Base-by-base conservation (phyloP, 2,797 vertebrate genomes). In the Echiichthys vipera region DNA sequence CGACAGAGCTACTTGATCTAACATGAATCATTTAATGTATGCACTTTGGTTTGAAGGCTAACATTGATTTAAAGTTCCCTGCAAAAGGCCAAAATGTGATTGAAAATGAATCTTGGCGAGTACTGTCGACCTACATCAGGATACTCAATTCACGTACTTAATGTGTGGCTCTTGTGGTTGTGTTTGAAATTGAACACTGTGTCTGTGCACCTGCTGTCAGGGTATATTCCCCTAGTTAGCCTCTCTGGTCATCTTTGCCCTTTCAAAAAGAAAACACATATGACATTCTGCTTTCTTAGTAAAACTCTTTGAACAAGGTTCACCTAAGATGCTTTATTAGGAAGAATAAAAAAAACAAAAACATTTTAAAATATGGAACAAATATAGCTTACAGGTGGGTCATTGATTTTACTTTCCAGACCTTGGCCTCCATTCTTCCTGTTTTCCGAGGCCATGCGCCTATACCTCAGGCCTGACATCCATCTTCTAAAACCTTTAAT, bases 21-120 rank as follows among this genome's bases (percentile, higher is more conserved):
- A 84, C 88, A 88, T 87, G 77, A 93, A 90, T 89, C 89, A 89
- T 91, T 92, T 91, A 92, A 93, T 90, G 74, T 89, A 88, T 91
- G 87, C 84, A 88, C 85, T 92, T 90, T 90, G 83, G 83, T 92
- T 86, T 90, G 85, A 93, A 92, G 91, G 88, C 85, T 82, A 72
- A 80, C 84, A 94, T 94, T 92, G 91, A 93, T 94, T 94, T 93
- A 77, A 83, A 85, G 83, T 89, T 85, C 61, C 61, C 71, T 63
- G 81, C 73, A 75, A 93, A 93, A 91, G 89, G 90, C 90, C 90
- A 94, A 89, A 89, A 87, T 83, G 88, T 90, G 88, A 91, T 84
- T 91, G 81, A 93, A 91, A 91, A 83, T 81, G 75, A 88, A 92
- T 90, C 73, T 82, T 78, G 58, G 74, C 77, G 86, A 89, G 90